Base-by-base conservation (phyloP, 2,113 vertebrate genomes). In the Amphilophus citrinellus region DNA sequence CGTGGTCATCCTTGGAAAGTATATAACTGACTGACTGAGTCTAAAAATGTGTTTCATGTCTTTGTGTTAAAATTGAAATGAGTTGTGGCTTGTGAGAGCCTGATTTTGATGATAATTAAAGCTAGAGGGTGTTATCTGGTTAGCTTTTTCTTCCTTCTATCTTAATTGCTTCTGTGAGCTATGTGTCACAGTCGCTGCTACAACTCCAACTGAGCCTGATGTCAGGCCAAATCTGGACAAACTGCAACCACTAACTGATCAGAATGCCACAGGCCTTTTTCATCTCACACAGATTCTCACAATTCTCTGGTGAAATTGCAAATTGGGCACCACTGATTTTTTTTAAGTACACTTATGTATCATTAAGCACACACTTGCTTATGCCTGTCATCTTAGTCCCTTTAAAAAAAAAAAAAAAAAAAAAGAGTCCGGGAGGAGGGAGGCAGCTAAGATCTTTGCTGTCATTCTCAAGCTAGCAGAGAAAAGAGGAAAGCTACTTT, bases 1-100 rank as follows among this genome's bases (percentile, higher is more conserved):
- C 35, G 24, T 27, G 30, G 44, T 71, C 44, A 53, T 32, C n/a
- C 10, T 58, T 56, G 53, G 53, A 20, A 56, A 56, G 53, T 24
- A 24, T 58, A 24, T 22, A 22, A 6, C 22, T 0, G 3, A 71
- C 15, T 50, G 66, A 32, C 10, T 53, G 24, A 0, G 20, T 20
- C 9, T 20, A 27, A 71, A 71, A 71, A 53, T 71, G 24, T 7
- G 44, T 30, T 30, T 71, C 24, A 53, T 71, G 3, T 32, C 44
- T 71, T 50, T 71, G 44, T 71, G 44, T 71, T 71, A 53, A 17
- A 71, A 53, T 53, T 50, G 17, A 15, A 71, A 15, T 27, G 17
- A 71, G 42, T 71, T 71, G 42, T 53, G 44, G 50, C 39, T 66
- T 66, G 15, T 24, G 39, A 24, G 63, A 44, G 14, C 0, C 15